Base-by-base conservation (phyloP, 2,797 vertebrate species). In the Gymnoscopelus microlampas region DNA sequence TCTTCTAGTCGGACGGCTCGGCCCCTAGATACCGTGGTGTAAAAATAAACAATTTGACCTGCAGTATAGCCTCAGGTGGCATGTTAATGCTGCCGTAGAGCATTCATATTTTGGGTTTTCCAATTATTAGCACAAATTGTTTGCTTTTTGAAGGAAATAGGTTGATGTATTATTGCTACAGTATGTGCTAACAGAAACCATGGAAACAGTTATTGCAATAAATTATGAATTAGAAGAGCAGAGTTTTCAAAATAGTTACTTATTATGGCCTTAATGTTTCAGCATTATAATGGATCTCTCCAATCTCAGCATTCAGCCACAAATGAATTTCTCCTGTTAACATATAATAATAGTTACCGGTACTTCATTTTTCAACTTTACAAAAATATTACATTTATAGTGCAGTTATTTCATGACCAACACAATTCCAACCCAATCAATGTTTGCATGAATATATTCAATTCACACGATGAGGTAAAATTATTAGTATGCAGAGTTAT, bases 111-210 rank as follows among this genome's bases (percentile, higher is more conserved):
- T 68, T 76, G 47, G 13, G 66, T 54, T 68, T 65, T 74, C 35
- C 11, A 76, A 62, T 74, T 63, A 79, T 71, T 68, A 76, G 79
- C 7, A 59, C 14, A 72, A 70, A 59, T 66, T 55, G 1, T 72
- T 78, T 83, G 66, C 63, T 69, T 78, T 68, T 72, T 81, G 68
- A 82, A 73, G 73, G 44, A 71, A 83, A 74, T 70, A 75, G 50
- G 63, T 80, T 66, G 26, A 79, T 67, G 47, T 63, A 79, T 84
- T 85, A 83, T 86, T 80, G 62, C 74, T 58, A 12, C 19, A 54
- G 69, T 61, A 39, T 73, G 63, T 84, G 87, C 85, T 77, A 79
- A 85, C 39, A 39, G 82, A 82, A 89, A 89, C 86, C 86, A 89
- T 90, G 81, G 86, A 78, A 92, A 89, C 78, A 51, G 47, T 58